Evolutionary conservation across 2,113 vertebrate genomes (phyloP).

Genomic region (Clinocottus analis): DNA sequence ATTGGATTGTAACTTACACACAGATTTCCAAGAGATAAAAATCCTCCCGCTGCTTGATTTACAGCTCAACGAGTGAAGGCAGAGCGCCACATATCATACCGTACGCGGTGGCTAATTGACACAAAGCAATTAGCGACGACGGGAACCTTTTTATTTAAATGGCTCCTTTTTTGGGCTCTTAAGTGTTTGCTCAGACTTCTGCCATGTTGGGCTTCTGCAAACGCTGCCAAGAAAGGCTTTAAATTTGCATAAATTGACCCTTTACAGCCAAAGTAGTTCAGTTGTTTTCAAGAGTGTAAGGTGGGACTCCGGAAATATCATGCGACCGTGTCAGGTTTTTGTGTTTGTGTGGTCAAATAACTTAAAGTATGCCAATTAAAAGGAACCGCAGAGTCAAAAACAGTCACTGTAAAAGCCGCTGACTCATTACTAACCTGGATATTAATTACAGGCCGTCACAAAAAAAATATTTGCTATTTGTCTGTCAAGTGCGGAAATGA

Average conservation of each 20-base stretch:
- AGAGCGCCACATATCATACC: neutral
- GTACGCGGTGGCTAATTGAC: neutral
- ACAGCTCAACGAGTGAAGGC: neutral
- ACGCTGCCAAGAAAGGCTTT: neutral
- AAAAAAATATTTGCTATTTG: neutral
- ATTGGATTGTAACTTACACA: slow-evolving; percentile 26
- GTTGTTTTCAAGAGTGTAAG: neutral
- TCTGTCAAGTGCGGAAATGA: neutral
- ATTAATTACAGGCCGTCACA: neutral
- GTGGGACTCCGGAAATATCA: neutral
- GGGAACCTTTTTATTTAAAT: neutral
- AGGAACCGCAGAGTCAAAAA: neutral
- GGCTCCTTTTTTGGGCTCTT: slow-evolving; percentile 1
- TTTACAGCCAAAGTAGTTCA: neutral
- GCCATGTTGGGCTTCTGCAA: too few species aligned
- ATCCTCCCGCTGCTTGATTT: neutral
- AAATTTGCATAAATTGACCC: neutral
- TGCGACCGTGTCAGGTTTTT: too few species aligned
- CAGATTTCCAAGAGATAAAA: slow-evolving; percentile 18
- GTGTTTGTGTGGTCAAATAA: neutral
- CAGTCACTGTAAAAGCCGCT: neutral
- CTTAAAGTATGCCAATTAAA: too few species aligned
- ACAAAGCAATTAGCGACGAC: neutral
- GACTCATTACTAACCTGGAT: neutral
- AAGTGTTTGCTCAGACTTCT: too few species aligned